Evolutionary conservation across 2,888 invertebrate species (phyloP), one percentile per base, ranked within the genome.

Genomic region (Trissonchulus sp.): DNA sequence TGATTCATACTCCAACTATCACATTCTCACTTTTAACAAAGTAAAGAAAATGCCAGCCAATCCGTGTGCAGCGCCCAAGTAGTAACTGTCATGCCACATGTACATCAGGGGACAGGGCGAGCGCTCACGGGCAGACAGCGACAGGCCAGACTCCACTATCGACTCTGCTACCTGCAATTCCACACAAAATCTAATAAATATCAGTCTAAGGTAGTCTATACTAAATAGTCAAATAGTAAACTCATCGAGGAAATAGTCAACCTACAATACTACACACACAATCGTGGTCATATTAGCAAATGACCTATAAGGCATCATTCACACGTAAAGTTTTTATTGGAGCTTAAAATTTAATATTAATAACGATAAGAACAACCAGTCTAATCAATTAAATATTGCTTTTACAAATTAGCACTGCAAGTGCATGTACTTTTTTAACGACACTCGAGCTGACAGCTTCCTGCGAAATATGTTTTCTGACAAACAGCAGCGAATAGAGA

Each of bases 31-130:
- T 88, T 91, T 90, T 79, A 94, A 85, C n/a, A 95, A 85, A 77
- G 92, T 87, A 83, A 91, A 92, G 31, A 93, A 85, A 82, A 96
- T 94, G 2, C 94, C 94, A 77, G 91, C 89, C 79, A 92, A 86
- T 31, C 94, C 94, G 87, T 95, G 94, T 69, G 94, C 94, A 63
- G 92, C 94, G 30, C 95, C 94, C 72, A 93, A 86, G 84, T 95
- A 95, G 82, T 90, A 88, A 83, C 90, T 91, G 62, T 90, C 90
- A 86, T 94, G 93, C 93, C 94, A 95, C 81, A 90, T 88, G 86
- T 91, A 95, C 88, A 92, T 89, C 63, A 94, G 86, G 0, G 93
- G 91, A 74, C 81, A 82, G 0, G 78, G 77, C 23, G 74, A 23
- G 2, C 75, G 73, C 28, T 68, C 60, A 15, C 87, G 84, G 65